phyloP scores from a whole-genome alignment of 2,797 vertebrate species.

The Anguilla anguilla region DNA sequence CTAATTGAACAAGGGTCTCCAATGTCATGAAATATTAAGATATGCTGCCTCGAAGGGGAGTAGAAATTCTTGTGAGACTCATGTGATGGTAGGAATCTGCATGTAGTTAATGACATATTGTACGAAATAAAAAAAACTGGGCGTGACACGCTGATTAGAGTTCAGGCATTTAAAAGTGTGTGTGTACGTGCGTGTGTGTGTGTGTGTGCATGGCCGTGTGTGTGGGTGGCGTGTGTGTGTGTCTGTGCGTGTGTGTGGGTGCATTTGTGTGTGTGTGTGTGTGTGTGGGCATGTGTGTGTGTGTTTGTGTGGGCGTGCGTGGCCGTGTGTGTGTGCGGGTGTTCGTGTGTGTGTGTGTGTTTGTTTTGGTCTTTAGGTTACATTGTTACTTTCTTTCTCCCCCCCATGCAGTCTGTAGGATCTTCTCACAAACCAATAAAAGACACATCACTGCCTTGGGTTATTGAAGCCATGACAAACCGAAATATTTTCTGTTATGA shows the following conservation, averaged over 20 bases:
- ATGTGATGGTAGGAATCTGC: not conserved
- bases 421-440: not conserved
- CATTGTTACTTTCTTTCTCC: not conserved
- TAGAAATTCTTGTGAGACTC: not conserved
- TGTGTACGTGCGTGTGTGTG: slow-evolving; percentile 32
- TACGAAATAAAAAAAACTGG: not conserved
- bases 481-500: not conserved
- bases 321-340: slow-evolving; percentile 32
- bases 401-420: not conserved
- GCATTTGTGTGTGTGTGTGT: not conserved
- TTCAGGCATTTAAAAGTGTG: slow-evolving; percentile 32
- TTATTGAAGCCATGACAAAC: not conserved
- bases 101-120: not conserved
- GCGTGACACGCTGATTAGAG: not conserved
- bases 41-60: not conserved
- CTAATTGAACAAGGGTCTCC: not conserved
- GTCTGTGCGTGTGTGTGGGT: slow-evolving; percentile 32
- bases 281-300: not conserved
- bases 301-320: not conserved
- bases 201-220: not conserved
- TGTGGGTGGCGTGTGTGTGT: not conserved
- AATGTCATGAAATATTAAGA: slow-evolving; percentile 4
- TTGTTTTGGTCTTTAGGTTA: not conserved
- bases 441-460: not conserved
- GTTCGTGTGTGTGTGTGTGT: not conserved